Base-by-base conservation (phyloP, 1,140 invertebrate species). In the Odontomachus brunneus region DNA sequence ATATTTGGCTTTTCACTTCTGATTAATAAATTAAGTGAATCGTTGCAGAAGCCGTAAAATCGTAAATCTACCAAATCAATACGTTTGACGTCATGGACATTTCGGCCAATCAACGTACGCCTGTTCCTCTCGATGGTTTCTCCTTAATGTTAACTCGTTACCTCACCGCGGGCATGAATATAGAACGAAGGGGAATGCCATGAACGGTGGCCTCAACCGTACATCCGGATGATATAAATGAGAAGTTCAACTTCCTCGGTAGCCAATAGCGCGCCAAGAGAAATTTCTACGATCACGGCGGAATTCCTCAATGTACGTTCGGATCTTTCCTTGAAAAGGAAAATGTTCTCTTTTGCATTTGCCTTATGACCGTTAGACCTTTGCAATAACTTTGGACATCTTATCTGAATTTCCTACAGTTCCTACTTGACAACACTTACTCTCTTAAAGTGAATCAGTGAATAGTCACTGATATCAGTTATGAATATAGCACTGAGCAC, bases 201-300 rank as follows among this genome's bases (percentile, higher is more conserved):
- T 74, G 87, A 89, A 89, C 38, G 74, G 84, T 88, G 80, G 88
- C 81, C 83, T 89, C 88, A 88, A 89, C 87, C 88, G 88, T 89
- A 86, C 88, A 89, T 89, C 88, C 88, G 88, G 86, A 89, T 85
- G 84, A 88, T 89, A 89, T 88, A 88, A 89, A 89, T 76, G 88
- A 86, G 87, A 88, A 89, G 55, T 84, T 86, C 67, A 86, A 88
- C 87, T 89, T 86, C 84, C 87, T 85, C 51, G 60, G 63, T 66
- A 75, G 63, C 49, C 49, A 24, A 81, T 83, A 83, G 80, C 80
- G 38, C 22, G 75, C 3, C 33, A 17, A 57, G 65, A 69, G 65
- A 69, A 69, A 69, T 69, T 57, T 51, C 12, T 57, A 69, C 63
- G n/a, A 26, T 51, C 17, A 22, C 12, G 9, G 22, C 19, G 17